These are phyloP conservation scores for Drosophila gaucha DNA, from an alignment of 2,888 invertebrate species.

Conservation along the genomic window DNA sequence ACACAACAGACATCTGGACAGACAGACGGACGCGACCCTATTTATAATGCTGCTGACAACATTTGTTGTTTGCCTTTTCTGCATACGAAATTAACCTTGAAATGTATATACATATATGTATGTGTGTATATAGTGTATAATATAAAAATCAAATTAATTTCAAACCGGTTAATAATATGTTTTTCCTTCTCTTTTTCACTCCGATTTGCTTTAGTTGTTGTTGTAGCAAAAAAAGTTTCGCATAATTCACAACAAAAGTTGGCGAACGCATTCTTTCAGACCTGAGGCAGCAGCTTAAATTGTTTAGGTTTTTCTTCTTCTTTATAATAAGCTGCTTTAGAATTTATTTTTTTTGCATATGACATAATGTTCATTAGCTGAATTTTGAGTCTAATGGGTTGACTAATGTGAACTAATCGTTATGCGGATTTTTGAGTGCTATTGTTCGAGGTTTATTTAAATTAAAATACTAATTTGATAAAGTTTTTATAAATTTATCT, in stretches of 20 bases:
- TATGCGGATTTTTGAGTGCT: too few species aligned
- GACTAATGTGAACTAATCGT: slow-evolving; percentile 4
- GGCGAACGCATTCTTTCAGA: slow-evolving; percentile 33
- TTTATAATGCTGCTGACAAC: slow-evolving; percentile 50
- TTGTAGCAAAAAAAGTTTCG: slow-evolving; percentile 43
- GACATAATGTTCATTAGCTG: slow-evolving; percentile 3
- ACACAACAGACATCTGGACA: not conserved
- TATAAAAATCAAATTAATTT: slow-evolving; percentile 49
- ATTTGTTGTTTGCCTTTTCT: slow-evolving; percentile 37
- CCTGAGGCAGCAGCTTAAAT: slow-evolving; percentile 6
- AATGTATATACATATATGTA: too few species aligned
- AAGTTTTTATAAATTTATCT: too few species aligned
- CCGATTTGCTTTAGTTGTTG: slow-evolving; percentile 29
- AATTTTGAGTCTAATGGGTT: slow-evolving; percentile 12
- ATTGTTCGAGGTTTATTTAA: not conserved
- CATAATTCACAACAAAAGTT: slow-evolving; percentile 37
- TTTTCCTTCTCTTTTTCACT: slow-evolving; percentile 20
- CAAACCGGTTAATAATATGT: slow-evolving; percentile 63
- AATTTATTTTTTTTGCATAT: slow-evolving; percentile 3
- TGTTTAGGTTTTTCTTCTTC: not conserved
- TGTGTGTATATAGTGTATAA: slow-evolving; percentile 27
- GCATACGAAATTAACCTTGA: slow-evolving; percentile 67
- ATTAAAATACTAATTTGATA: not conserved
- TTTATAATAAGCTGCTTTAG: slow-evolving; percentile 15
- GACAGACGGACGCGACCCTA: slow-evolving; percentile 20